Percentiles rank a stretch among this genome's conserved stretches.
phyloP scores from a whole-genome alignment of 2,888 invertebrate species.

The Pantelozetes paolii region DNA sequence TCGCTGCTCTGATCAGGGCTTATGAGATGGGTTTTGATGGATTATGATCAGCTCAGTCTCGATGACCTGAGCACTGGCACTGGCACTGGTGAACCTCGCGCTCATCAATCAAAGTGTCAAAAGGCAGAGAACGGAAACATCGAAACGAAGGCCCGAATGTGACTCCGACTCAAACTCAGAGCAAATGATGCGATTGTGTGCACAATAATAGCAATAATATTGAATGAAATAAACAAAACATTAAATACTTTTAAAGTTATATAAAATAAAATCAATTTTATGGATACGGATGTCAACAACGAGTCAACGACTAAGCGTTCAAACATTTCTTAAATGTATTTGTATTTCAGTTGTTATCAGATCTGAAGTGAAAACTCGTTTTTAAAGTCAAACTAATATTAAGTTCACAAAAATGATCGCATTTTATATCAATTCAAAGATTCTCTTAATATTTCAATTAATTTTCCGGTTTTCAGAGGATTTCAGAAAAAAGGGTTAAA shows the following conservation, averaged over 20 bases:
- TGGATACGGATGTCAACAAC: background rate
- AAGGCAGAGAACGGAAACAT: slow-evolving; percentile 35
- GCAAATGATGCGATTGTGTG: slow-evolving; percentile 3
- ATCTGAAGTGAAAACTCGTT: too few relatives aligned
- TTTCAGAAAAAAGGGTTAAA: too few relatives aligned
- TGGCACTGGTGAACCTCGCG: slow-evolving; percentile 31
- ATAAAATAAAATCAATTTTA: background rate
- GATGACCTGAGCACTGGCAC: slow-evolving; percentile 36
- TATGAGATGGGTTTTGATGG: slow-evolving; percentile 37
- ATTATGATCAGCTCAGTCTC: slow-evolving; percentile 39
- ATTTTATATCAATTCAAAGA: background rate
- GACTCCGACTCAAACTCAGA: background rate
- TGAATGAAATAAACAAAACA: background rate
- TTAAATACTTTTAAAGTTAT: background rate
- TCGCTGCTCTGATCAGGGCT: slow-evolving; percentile 17
- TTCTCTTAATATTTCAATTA: background rate
- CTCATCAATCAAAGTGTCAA: slow-evolving; percentile 39
- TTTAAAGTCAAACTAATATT: background rate
- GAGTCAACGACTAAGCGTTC: background rate
- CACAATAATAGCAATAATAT: background rate
- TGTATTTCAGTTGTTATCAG: too few relatives aligned
- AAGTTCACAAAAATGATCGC: background rate
- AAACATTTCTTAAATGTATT: background rate
- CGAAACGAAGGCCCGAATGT: slow-evolving; percentile 7
- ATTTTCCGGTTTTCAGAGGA: slow-evolving; percentile 16